Evolutionary conservation across 2,888 invertebrate genomes (phyloP).

Genomic region (Noctua fimbriata): DNA sequence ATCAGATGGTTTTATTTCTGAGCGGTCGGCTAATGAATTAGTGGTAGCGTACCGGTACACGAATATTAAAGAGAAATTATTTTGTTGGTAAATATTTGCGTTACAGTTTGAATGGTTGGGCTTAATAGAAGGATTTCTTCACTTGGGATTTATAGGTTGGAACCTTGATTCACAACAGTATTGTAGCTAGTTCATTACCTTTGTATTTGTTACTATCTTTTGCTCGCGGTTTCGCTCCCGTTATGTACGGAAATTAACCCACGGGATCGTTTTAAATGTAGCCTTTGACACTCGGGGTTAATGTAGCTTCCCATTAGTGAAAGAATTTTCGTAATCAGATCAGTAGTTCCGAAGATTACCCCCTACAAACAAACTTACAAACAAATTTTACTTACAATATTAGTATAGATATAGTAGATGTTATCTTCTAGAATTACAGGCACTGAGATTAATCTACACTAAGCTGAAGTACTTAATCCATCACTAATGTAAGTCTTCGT

Average conservation of each 20-base stretch:
- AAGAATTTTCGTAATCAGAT: background rate
- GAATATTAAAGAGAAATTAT: conserved; percentile 14
- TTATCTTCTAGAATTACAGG: background rate
- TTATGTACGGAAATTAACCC: background rate
- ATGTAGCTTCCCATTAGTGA: background rate
- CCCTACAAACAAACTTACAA: background rate
- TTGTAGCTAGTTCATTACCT: background rate
- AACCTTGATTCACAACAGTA: background rate
- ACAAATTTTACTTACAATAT: background rate
- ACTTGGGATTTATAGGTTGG: background rate
- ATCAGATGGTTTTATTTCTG: conserved; percentile 41
- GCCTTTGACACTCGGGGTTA: background rate
- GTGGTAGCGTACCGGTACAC: background rate
- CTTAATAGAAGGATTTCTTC: background rate
- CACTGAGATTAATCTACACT: background rate
- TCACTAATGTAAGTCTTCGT: background rate
- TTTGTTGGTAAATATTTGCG: background rate
- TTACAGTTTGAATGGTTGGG: background rate
- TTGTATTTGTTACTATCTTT: background rate
- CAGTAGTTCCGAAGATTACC: background rate
- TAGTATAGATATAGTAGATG: too few species aligned
- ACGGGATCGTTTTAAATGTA: background rate
- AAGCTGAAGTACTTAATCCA: background rate
- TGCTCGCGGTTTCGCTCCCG: background rate
- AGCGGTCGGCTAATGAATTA: conserved; percentile 35